Conservation (phyloP, 2,113 vertebrate species). For the Hydropotes inermis region DNA sequence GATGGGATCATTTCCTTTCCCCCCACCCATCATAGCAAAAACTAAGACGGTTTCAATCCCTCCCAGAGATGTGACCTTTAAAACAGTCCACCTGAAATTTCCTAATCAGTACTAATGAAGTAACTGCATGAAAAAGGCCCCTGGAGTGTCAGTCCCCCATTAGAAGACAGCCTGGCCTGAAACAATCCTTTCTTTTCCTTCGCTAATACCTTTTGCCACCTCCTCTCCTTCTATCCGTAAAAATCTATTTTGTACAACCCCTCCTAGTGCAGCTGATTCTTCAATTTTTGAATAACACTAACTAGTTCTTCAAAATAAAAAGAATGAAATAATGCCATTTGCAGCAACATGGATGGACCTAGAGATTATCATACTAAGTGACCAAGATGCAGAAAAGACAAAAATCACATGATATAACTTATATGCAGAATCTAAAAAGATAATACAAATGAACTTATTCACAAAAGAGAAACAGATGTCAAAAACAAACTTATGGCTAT, state of each 20-base stretch:
- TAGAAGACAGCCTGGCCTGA: neutral
- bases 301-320: neutral
- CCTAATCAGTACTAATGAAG: neutral
- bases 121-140: neutral
- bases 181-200: neutral
- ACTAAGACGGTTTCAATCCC: neutral
- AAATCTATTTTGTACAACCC: neutral
- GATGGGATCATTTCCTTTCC: neutral
- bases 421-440: neutral
- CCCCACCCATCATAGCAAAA: neutral
- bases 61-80: neutral
- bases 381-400: neutral
- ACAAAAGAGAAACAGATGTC: neutral
- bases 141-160: neutral
- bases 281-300: neutral
- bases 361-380: neutral
- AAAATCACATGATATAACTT: neutral
- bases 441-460: neutral
- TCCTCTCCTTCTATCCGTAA: neutral
- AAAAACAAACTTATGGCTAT: neutral
- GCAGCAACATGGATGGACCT: neutral
- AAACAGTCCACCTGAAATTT: neutral
- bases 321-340: neutral
- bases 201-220: neutral
- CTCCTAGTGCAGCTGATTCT: neutral